Conservation (phyloP, 2,113 vertebrate species). For the Guaruba guarouba region DNA sequence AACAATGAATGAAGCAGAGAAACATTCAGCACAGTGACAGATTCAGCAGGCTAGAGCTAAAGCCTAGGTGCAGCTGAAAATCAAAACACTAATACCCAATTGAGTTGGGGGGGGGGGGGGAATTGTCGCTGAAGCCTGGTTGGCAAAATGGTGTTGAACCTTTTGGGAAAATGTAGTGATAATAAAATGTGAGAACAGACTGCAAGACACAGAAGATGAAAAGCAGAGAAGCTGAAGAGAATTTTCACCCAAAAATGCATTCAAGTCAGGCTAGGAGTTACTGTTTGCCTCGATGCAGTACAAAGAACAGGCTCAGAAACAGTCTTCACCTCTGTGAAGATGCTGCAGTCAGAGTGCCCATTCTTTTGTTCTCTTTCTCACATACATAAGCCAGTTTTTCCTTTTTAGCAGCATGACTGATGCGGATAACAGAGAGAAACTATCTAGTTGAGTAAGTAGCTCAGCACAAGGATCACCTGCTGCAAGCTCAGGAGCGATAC, state of each 20-base stretch:
- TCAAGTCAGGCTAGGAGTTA: not conserved
- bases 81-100: not conserved
- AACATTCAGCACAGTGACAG: not conserved
- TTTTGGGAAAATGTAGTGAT: not conserved
- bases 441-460: not conserved
- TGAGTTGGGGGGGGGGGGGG: not conserved
- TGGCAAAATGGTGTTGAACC: not conserved
- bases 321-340: not conserved
- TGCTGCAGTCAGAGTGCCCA: fast-evolving
- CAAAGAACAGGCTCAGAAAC: not conserved
- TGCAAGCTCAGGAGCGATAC: too few relatives aligned
- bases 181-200: not conserved
- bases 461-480: not conserved
- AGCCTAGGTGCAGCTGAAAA: not conserved
- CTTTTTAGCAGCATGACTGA: not conserved
- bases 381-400: not conserved
- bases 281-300: not conserved
- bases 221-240: not conserved
- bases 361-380: not conserved
- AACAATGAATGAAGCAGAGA: not conserved
- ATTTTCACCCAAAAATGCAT: not conserved
- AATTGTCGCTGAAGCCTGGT: not conserved
- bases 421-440: not conserved
- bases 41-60: not conserved
- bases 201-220: not conserved